A percentile compares a stretch with the other conserved stretches of the same genome.
Conservation (phyloP, 2,888 invertebrate species). For the Troglohyphantes excavatus region DNA sequence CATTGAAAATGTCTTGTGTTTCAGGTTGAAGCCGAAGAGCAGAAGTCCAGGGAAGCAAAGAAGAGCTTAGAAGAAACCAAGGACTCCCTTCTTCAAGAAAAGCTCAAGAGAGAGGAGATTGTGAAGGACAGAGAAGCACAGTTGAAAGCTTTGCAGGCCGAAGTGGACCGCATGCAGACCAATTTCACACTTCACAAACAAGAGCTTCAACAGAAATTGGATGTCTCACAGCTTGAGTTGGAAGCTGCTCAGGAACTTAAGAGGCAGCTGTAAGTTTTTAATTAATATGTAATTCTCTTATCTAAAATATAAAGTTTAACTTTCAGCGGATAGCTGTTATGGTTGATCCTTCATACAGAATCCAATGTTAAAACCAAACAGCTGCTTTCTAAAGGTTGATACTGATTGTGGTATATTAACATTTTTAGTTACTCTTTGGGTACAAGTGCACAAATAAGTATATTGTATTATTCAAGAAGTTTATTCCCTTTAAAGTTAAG, state of each 20-base stretch:
- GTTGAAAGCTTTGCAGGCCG: constrained; percentile 56
- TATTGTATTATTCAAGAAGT: too few relatives aligned
- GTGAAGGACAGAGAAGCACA: constrained; percentile 64
- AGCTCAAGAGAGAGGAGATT: constrained; percentile 38
- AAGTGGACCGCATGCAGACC: constrained; percentile 60
- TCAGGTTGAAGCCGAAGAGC: constrained; percentile 60
- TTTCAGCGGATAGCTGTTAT: neutral
- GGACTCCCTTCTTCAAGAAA: constrained; percentile 57
- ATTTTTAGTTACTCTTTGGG: too few relatives aligned
- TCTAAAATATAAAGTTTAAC: too few relatives aligned
- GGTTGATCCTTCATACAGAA: neutral
- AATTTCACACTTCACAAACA: constrained; percentile 66
- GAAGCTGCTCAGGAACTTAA: constrained; percentile 63
- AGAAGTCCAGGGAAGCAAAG: constrained; percentile 39
- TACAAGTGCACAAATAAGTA: too few relatives aligned
- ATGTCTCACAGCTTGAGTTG: constrained; percentile 60
- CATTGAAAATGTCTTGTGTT: too few relatives aligned
- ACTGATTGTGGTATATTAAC: too few relatives aligned
- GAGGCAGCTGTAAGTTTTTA: constrained; percentile 53
- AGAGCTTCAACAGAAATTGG: constrained; percentile 67
- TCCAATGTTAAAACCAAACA: too few relatives aligned
- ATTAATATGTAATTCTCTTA: neutral
- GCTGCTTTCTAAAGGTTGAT: neutral
- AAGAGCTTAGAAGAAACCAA: constrained; percentile 48
- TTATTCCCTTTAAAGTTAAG: too few relatives aligned